Conservation (phyloP, 2,113 vertebrate genomes). For the Poicephalus meyeri region DNA sequence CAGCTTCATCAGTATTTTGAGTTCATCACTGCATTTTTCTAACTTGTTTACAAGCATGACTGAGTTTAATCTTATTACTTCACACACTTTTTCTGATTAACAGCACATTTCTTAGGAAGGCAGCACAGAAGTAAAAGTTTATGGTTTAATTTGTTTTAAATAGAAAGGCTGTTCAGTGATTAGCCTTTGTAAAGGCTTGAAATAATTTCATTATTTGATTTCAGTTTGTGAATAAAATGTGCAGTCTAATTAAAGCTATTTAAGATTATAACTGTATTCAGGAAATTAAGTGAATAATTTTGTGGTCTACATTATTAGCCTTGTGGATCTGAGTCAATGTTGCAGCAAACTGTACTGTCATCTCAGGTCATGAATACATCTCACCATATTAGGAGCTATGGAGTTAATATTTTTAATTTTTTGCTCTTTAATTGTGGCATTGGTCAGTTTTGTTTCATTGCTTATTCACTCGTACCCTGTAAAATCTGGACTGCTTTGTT, state of each 20-base stretch:
- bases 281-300: not conserved
- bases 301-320: not conserved
- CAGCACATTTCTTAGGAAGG: not conserved
- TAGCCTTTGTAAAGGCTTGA: conserved; percentile 28
- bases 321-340: not conserved
- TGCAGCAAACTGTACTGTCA: not conserved
- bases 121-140: conserved; percentile 9
- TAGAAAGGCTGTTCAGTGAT: not conserved
- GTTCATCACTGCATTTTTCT: conserved; percentile 11
- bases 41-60: conserved; percentile 26
- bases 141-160: conserved; percentile 47
- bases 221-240: not conserved
- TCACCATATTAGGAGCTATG: not conserved
- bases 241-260: conserved; percentile 45
- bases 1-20: conserved; percentile 3
- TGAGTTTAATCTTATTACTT: conserved; percentile 46
- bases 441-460: not conserved
- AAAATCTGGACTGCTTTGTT: not conserved
- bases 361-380: not conserved
- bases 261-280: conserved; percentile 9
- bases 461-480: not conserved
- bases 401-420: not conserved
- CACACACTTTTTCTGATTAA: not conserved
- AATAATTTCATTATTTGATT: conserved; percentile 37
- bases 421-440: not conserved